Base-by-base conservation (phyloP, 2,113 vertebrate genomes). In the Larimichthys polyactis region DNA sequence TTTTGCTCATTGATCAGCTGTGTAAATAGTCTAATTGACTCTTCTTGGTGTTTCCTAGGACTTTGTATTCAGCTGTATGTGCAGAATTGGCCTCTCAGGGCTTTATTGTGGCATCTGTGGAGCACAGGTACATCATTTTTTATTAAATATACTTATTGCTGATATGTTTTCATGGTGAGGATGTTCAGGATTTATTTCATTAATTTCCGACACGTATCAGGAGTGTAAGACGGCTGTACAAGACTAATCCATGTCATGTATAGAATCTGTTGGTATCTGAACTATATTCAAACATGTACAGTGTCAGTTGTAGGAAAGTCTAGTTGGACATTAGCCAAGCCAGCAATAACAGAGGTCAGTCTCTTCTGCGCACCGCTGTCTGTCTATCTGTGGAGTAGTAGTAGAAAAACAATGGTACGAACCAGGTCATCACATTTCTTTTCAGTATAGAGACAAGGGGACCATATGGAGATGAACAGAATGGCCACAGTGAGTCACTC, bases 11-110 rank as follows among this genome's bases (percentile, higher is more conserved):
- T n/a, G n/a, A n/a, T 19, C 16, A 1, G 7, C 11, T 15, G n/a
- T n/a, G n/a, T 20, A 24, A 59, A n/a, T 72, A 40, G 0, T 86
- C 3, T 52, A 1, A 84, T 24, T 24, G 32, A 17, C 2, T 48
- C 11, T 78, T n/a, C 15, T 52, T 51, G 55, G 17, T 84, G 55
- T 84, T 85, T 85, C 54, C 19, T 17, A 99, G 98, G 94, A 98
- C 97, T 1, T 87, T 99, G 87, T 99, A 99, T 93, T 98, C 98
- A 36, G 96, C 97, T 62, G 92, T 99, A 87, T 98, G 97, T 90
- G 92, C 95, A 78, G 97, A 97, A 73, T 83, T 99, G 94, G 98
- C 98, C 57, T 99, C 98, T 59, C 94, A 95, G 44, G 98, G 98
- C 52, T 99, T 99, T 89, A 91, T 99, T 36, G 97, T 99, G 79